Base-by-base conservation (phyloP, 2,113 vertebrate genomes). In the Zosterops pallidus region DNA sequence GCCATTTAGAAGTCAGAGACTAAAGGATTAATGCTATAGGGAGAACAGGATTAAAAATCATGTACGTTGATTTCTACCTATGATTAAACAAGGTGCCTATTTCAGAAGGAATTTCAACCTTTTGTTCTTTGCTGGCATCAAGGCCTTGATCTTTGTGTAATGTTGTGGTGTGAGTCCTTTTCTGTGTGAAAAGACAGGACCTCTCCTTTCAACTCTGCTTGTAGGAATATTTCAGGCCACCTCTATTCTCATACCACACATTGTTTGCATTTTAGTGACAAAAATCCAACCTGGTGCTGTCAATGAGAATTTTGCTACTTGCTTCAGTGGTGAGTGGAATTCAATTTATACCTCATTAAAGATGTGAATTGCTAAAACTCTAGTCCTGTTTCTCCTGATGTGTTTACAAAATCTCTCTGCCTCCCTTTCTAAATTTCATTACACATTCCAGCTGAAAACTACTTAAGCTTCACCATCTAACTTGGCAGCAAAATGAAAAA, bases 401-500 rank as follows among this genome's bases (percentile, higher is more conserved):
- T 84, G 24, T 83, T 92, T 77, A 92, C 81, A 91, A 93, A 85
- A 59, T 25, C 21, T 63, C 42, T 50, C 46, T 62, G 78, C 8
- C 18, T 70, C 21, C 33, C 29, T 50, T 90, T 65, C 42, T 81
- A 86, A 83, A 93, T 89, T 92, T 90, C 80, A 68, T 93, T 92
- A 86, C 55, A 53, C 39, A 75, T 93, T 95, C 56, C 59, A 94
- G 26, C 39, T 74, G 71, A 90, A 96, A 96, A 81, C 63, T 83
- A 24, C 79, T 92, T 81, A 83, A 70, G 82, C 53, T 79, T 65
- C 83, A 28, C 29, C 69, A 63, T 70, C 59, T 77, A 88, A 77
- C 83, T 90, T 86, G 86, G 68, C 68, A 97, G 64, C 50, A 83
- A 81, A 92, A 65, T 41, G 64, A 89, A 70, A 65, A 70, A 70